Percentiles rank a stretch among this genome's conserved stretches.
These are phyloP conservation scores for Littorina saxatilis DNA, from an alignment of 1,140 invertebrate species.

Conservation along the genomic window DNA sequence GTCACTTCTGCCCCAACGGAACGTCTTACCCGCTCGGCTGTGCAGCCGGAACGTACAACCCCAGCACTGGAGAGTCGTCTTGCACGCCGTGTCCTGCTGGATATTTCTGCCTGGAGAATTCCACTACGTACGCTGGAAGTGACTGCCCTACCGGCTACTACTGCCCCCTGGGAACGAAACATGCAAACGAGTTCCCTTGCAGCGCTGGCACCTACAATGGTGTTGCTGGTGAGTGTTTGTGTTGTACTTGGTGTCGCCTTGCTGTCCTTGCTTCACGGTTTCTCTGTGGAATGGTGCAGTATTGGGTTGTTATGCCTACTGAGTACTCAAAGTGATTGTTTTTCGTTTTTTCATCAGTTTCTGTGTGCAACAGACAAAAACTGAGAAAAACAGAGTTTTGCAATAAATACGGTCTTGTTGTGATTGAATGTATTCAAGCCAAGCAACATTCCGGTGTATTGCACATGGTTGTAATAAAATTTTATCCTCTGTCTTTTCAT, in stretches of 20 bases:
- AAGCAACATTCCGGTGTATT: no score
- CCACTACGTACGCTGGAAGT: conserved; percentile 62
- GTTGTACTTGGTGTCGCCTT: not conserved
- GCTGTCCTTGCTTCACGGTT: not conserved
- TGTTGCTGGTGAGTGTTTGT: conserved; percentile 44
- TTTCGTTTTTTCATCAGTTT: no score
- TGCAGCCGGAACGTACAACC: conserved; percentile 68
- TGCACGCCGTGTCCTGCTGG: conserved; percentile 67
- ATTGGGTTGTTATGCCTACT: no score
- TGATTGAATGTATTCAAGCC: no score
- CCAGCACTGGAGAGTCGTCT: conserved; percentile 53
- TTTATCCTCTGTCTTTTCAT: no score
- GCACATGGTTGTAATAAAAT: no score
- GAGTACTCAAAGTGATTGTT: no score
- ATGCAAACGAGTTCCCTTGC: conserved; percentile 64
- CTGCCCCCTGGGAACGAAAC: conserved; percentile 65
- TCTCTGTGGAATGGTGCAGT: no score
- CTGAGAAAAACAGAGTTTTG: no score
- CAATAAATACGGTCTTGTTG: no score
- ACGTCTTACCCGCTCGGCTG: conserved; percentile 71
- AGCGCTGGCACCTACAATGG: conserved; percentile 63
- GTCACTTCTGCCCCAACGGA: conserved; percentile 71
- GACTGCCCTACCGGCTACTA: conserved; percentile 69
- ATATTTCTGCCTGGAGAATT: conserved; percentile 70
- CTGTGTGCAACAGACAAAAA: no score